Base-by-base conservation (phyloP, 2,888 invertebrate genomes). In the Epistrophe eligans region DNA sequence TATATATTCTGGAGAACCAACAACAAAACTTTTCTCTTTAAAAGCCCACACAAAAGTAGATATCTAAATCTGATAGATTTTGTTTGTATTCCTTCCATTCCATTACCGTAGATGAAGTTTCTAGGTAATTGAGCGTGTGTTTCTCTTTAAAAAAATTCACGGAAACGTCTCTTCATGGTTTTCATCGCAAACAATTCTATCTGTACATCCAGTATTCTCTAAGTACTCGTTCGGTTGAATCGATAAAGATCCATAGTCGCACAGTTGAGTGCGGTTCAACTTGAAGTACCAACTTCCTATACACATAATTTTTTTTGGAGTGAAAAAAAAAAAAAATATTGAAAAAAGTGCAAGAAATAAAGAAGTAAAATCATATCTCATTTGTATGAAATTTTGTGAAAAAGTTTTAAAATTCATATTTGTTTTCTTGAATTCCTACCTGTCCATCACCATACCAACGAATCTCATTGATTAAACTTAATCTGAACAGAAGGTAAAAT, bases 161-260 rank as follows among this genome's bases (percentile, higher is more conserved):
- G 55, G 24, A 40, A 55, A 70, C 40, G n/a, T 70, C 55, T 66
- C 55, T 67, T 48, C 38, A 19, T 28, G 48, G 40, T 48, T 60
- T 17, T 35, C 58, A 71, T 40, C 13, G n/a, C 58, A 58, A 55
- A 72, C 35, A 72, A 45, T 67, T 83, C 60, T 67, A 70, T 45
- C 62, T 82, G 77, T 74, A 85, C 77, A 77, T 85, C 77, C 77
- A 85, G 82, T 85, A 77, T 82, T 77, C 70, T 64, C 57, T 40
- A 57, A 57, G 74, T 77, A 62, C 57, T 77, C 70, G 73, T 24
- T 82, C 77, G 77, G 62, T 45, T 58, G 73, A 77, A 85, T 85
- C 85, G 77, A 85, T 85, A 85, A 71, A 82, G 64, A 77, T 79
- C 82, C 85, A 77, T 79, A 82, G 82, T 74, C 50, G 32, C 35